phyloP scores from a whole-genome alignment of 2,113 vertebrate species.

The Nannospalax galili region DNA sequence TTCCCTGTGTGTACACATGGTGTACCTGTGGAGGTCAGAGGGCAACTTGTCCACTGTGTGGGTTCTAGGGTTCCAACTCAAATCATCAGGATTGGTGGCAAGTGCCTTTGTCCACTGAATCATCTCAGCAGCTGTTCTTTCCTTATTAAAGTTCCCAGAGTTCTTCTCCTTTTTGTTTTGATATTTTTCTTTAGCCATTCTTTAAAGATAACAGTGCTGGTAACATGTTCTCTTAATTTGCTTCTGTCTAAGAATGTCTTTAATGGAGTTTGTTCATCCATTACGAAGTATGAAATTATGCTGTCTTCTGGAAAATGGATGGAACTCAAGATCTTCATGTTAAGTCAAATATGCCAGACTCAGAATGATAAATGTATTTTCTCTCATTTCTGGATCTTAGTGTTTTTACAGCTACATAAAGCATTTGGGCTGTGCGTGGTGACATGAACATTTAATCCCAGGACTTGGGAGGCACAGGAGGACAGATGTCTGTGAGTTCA shows the following conservation, averaged over 20 bases:
- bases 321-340: not conserved
- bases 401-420: not conserved
- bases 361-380: not conserved
- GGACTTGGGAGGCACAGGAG: not conserved
- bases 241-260: not conserved
- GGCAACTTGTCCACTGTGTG: not conserved
- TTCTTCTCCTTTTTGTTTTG: not conserved
- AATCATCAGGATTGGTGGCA: not conserved
- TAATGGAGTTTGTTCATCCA: not conserved
- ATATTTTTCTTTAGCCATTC: not conserved
- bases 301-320: not conserved
- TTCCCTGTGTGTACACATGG: not conserved
- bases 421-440: no score
- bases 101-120: not conserved
- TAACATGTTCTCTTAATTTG: slow-evolving; percentile 2
- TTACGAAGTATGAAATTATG: not conserved
- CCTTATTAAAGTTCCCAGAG: not conserved
- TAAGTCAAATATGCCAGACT: not conserved
- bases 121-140: not conserved
- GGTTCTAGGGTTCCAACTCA: not conserved
- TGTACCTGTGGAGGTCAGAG: not conserved
- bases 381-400: not conserved
- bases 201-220: not conserved
- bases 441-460: not conserved
- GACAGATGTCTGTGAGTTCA: not conserved